These are phyloP conservation scores for Atethmia centrago DNA, from an alignment of 2,888 invertebrate species.

Conservation along the genomic window DNA sequence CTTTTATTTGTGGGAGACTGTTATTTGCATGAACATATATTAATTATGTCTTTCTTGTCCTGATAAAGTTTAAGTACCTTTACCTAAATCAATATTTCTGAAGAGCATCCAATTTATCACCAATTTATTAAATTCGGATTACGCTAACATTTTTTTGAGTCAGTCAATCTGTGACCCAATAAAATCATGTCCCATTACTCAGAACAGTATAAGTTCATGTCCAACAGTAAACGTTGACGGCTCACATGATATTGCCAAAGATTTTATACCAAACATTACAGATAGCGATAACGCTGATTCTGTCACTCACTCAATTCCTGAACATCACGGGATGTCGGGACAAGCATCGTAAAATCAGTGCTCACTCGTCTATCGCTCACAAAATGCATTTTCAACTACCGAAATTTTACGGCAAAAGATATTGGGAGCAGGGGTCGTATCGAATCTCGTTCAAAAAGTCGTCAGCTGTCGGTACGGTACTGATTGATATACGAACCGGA, in stretches of 20 bases:
- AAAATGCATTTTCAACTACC: conserved; percentile 62
- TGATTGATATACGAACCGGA: conserved; percentile 80
- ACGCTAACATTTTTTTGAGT: background rate
- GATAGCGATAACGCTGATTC: conserved; percentile 10
- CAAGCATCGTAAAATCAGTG: conserved; percentile 37
- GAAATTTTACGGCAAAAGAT: conserved; percentile 58
- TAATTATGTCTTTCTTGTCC: background rate
- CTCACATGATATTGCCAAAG: background rate
- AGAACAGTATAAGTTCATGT: conserved; percentile 4
- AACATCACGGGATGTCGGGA: conserved; percentile 10
- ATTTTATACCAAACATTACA: conserved; percentile 24
- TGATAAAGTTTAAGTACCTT: background rate
- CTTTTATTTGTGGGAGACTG: background rate
- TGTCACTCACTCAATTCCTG: conserved; percentile 6
- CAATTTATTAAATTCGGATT: background rate
- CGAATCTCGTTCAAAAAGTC: conserved; percentile 82
- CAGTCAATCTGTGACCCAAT: background rate
- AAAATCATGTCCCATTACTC: background rate
- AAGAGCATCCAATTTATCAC: background rate
- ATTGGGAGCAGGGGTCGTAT: conserved; percentile 65
- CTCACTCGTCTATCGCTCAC: conserved; percentile 35
- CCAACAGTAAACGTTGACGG: conserved; percentile 9
- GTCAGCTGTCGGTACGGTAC: conserved; percentile 73
- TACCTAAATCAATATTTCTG: background rate
- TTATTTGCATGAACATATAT: background rate